phyloP scores from a whole-genome alignment of 2,888 invertebrate species.

The Balanococcus diminutus region DNA sequence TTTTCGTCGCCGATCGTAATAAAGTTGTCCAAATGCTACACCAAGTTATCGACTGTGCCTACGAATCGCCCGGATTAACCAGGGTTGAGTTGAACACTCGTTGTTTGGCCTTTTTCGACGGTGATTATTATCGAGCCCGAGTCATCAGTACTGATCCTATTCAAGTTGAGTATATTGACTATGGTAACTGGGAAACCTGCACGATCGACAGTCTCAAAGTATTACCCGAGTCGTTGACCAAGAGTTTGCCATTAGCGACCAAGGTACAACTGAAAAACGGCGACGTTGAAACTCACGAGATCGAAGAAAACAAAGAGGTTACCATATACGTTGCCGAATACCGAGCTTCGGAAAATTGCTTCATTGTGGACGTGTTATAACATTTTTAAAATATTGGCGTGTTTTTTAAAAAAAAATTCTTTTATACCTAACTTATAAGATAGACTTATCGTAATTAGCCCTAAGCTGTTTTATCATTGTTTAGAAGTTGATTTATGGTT shows the following conservation, averaged over 20 bases:
- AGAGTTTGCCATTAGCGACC: background rate
- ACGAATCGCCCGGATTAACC: background rate
- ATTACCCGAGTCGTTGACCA: background rate
- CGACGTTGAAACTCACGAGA: background rate
- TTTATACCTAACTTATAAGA: no score
- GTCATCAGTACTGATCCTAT: background rate
- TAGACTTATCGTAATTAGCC: no score
- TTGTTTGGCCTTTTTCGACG: background rate
- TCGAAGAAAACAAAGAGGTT: background rate
- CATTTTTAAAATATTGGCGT: no score
- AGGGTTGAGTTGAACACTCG: background rate
- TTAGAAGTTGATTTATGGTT: no score
- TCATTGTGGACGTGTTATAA: background rate
- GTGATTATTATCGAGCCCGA: background rate
- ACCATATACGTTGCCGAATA: background rate
- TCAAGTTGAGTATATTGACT: background rate
- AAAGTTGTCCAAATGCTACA: background rate
- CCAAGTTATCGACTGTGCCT: background rate
- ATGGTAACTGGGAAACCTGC: background rate
- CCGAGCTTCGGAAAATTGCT: background rate
- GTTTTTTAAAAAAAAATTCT: no score
- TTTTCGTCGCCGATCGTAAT: background rate
- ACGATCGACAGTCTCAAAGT: background rate
- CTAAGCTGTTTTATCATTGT: no score
- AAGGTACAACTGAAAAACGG: background rate